Evolutionary conservation across 2,113 vertebrate genomes (phyloP), one percentile per base, ranked within the genome.

Genomic region (Turdus rufiventris): DNA sequence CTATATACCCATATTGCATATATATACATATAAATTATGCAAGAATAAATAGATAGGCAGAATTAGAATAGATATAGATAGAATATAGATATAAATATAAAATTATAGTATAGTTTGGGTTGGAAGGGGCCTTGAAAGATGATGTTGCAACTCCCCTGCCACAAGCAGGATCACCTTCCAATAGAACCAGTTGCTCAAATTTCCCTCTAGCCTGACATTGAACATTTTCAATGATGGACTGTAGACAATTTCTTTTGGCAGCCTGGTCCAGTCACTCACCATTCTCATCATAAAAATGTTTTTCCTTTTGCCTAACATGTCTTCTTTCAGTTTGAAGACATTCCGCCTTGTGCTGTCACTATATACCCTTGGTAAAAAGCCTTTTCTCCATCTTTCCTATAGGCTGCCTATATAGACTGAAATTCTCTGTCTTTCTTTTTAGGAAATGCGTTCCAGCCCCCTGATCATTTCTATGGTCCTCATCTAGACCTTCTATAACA

Each of bases 121-220:
- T 51, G 14, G 23, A 74, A 62, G 3, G 6, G 4, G 40, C 15
- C 5, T 53, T 53, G 45, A 12, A 50, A 81, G 12, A 48, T 26
- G 26, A 43, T 20, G 4, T 14, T 76, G 6, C 19, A 65, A 23
- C 13, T 9, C 0, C 3, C 13, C 4, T 16, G 3, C 14, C 7
- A 54, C 1, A 1, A 23, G 9, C 18, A 65, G 57, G 18, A 25
- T 16, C 7, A 19, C 12, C 8, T 53, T 89, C 23, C 56, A 65
- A 18, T 25, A 43, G 4, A 72, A 36, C 2, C 21, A 4, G 3
- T 77, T 83, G 11, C n/a, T 66, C 18, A 34, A 77, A 58, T 16
- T 2, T 21, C 1, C 1, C 3, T 50, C 5, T 36, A 40, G 40
- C 5, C 12, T 70, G 42, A n/a, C 10, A 42, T 2, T 26, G 9